These are phyloP conservation scores for Corythoichthys haematopterus DNA, from an alignment of 2,113 vertebrate species.

Conservation along the genomic window DNA sequence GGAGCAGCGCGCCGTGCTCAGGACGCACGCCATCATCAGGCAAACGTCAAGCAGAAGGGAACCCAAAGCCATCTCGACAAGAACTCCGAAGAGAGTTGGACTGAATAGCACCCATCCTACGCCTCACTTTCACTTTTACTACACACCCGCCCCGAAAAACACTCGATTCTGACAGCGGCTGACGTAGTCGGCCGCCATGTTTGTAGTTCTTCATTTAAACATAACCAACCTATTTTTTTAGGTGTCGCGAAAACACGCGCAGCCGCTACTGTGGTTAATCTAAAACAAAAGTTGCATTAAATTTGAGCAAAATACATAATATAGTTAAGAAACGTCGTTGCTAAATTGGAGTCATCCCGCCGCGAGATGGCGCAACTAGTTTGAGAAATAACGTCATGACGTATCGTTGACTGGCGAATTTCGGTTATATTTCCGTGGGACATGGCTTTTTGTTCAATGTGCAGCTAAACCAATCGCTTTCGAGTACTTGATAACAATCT, in stretches of 20 bases:
- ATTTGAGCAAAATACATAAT: background rate
- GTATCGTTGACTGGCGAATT: background rate
- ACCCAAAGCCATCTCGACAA: conserved; percentile 32
- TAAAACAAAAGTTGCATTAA: too few relatives aligned
- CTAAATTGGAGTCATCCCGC: background rate
- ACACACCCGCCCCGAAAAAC: background rate
- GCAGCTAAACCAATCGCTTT: background rate
- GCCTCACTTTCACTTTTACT: conserved; percentile 33
- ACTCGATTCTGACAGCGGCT: background rate
- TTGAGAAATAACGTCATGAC: rapidly evolving
- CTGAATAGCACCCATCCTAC: background rate
- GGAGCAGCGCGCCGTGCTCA: background rate
- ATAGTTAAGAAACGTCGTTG: too few relatives aligned
- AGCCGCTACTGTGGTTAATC: background rate
- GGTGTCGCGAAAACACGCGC: background rate
- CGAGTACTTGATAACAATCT: background rate
- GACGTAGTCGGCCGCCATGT: background rate
- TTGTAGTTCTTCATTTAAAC: background rate
- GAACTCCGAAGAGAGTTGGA: background rate
- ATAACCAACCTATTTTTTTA: too few relatives aligned
- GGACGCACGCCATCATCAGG: conserved; percentile 1
- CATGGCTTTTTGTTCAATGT: conserved; percentile 15
- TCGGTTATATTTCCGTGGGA: background rate
- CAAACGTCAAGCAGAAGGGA: background rate
- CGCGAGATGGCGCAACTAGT: conserved; percentile 14